A percentile compares a stretch with the other conserved stretches of the same genome.
Conservation (phyloP, 2,888 invertebrate species). For the Parnassius orleans region DNA sequence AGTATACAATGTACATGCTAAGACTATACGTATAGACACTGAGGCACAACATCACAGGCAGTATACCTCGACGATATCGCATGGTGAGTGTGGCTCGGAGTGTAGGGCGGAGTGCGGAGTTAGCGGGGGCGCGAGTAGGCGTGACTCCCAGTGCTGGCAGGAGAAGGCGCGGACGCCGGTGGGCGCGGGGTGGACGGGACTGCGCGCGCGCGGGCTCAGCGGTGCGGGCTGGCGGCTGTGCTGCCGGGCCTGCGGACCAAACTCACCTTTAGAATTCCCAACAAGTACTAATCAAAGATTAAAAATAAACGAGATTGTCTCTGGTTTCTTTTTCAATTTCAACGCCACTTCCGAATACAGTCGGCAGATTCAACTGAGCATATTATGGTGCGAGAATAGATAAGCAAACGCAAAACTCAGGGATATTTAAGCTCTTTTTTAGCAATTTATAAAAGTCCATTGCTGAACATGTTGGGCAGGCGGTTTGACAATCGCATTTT, state of each 20-base stretch:
- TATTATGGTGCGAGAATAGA: too few species aligned
- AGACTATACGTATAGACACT: conserved; percentile 36
- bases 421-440: too few species aligned
- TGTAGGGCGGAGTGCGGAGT: conserved; percentile 72
- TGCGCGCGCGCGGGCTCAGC: conserved; percentile 76
- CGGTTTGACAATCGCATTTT: too few species aligned
- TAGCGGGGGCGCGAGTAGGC: conserved; percentile 74
- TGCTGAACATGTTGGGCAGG: too few species aligned
- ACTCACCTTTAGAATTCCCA: conserved; percentile 20
- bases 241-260: conserved; percentile 67
- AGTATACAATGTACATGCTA: conserved; percentile 23
- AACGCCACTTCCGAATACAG: too few species aligned
- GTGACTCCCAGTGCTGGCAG: conserved; percentile 82
- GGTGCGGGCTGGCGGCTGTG: conserved; percentile 79
- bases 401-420: too few species aligned
- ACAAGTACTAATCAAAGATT: too few species aligned
- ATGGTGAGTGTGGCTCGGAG: conserved; percentile 69
- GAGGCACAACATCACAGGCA: conserved; percentile 53
- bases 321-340: too few species aligned
- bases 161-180: conserved; percentile 81
- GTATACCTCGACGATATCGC: conserved; percentile 75
- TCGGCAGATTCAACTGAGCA: too few species aligned
- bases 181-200: conserved; percentile 78
- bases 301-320: too few species aligned
- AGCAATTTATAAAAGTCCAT: too few species aligned